Conservation (phyloP, 2,113 vertebrate genomes). For the Myiagra hebetior region DNA sequence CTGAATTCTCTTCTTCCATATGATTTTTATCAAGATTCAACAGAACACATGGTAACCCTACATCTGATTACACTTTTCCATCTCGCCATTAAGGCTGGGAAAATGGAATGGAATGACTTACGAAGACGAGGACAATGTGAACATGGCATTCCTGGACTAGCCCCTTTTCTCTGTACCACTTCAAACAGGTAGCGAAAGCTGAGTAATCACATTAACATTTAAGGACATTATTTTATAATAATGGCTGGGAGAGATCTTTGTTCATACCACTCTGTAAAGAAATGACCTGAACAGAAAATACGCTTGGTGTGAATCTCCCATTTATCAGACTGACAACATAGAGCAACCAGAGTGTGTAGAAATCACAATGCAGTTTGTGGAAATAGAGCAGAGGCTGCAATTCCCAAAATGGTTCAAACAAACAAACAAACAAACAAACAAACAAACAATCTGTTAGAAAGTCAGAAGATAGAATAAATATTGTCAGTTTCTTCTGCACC, state of each 20-base stretch:
- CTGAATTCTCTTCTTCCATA: neutral
- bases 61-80: neutral
- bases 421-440: neutral
- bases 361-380: neutral
- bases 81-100: neutral
- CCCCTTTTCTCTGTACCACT: neutral
- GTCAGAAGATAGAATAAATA: neutral
- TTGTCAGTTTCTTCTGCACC: neutral
- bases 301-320: fast-evolving
- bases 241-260: neutral
- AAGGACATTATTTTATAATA: neutral
- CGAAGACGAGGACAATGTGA: neutral
- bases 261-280: neutral
- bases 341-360: neutral
- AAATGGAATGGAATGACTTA: neutral
- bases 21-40: neutral
- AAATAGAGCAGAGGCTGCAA: neutral
- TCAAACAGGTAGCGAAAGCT: conserved; percentile 2
- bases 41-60: neutral
- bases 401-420: neutral
- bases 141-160: neutral
- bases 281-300: neutral
- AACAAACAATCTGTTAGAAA: neutral
- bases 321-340: neutral
- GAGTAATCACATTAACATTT: neutral